Evolutionary conservation across 2,113 vertebrate species (phyloP).

Genomic region (Tyrannus savana): DNA sequence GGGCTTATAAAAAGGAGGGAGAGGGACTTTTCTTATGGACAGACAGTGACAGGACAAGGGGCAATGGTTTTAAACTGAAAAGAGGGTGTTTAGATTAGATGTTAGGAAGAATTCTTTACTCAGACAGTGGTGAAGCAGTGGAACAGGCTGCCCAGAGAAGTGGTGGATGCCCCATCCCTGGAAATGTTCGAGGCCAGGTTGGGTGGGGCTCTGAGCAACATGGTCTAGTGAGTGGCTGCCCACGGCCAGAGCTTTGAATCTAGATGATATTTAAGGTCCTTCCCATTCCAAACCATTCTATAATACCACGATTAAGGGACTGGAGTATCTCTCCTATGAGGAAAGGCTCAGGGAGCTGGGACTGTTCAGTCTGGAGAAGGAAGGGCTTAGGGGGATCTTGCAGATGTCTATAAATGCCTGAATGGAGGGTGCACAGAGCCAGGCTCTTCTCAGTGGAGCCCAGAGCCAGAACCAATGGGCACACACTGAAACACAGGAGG

Average conservation of each 20-base stretch:
- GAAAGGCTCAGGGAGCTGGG: background rate
- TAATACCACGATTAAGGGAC: background rate
- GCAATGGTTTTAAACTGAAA: accelerated
- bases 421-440: background rate
- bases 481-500: background rate
- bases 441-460: background rate
- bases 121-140: background rate
- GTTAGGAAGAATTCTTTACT: background rate
- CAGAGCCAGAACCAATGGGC: background rate
- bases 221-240: background rate
- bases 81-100: background rate
- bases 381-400: background rate
- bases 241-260: background rate
- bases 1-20: background rate
- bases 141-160: background rate
- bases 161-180: background rate
- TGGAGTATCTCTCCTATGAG: background rate
- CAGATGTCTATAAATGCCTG: background rate
- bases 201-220: background rate
- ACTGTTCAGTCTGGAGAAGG: background rate
- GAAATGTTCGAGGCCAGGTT: background rate
- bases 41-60: background rate
- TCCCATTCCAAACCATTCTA: background rate
- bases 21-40: background rate
- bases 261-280: background rate